Evolutionary conservation across 2,113 vertebrate genomes (phyloP).

Genomic region (Pyxicephalus adspersus): DNA sequence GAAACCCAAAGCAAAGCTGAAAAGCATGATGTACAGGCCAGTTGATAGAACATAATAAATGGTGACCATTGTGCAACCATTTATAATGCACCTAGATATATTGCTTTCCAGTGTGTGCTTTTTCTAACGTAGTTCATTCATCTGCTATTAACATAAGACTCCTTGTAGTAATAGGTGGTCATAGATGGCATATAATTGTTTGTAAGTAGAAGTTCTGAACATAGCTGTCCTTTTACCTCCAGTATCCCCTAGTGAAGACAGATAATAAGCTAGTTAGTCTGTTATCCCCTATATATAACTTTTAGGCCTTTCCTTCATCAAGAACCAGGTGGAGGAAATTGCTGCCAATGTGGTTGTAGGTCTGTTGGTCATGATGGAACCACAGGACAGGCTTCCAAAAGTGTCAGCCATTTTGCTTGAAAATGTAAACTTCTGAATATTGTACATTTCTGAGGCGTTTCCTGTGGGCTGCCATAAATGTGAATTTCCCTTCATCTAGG

Average conservation of each 20-base stretch:
- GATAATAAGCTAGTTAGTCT: not conserved
- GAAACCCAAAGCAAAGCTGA: constrained; percentile 71
- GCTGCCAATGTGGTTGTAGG: not conserved
- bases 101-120: constrained; percentile 60
- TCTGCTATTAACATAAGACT: constrained; percentile 7
- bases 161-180: constrained; percentile 17
- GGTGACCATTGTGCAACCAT: constrained; percentile 74
- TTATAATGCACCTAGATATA: constrained; percentile 80
- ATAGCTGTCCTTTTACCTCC: not conserved
- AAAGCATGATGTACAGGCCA: constrained; percentile 84
- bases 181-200: constrained; percentile 6
- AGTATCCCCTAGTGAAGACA: not conserved
- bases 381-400: too few relatives aligned
- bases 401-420: too few relatives aligned
- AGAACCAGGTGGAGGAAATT: constrained; percentile 17
- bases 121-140: constrained; percentile 51
- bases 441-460: not conserved
- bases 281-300: not conserved
- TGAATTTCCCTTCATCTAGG: constrained; percentile 9
- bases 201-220: constrained; percentile 5
- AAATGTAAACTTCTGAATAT: too few relatives aligned
- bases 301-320: not conserved
- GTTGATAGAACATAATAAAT: constrained; percentile 92
- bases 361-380: too few relatives aligned
- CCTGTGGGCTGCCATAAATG: not conserved